Conservation (phyloP, 2,113 vertebrate genomes). For the Elaphurus davidianus region DNA sequence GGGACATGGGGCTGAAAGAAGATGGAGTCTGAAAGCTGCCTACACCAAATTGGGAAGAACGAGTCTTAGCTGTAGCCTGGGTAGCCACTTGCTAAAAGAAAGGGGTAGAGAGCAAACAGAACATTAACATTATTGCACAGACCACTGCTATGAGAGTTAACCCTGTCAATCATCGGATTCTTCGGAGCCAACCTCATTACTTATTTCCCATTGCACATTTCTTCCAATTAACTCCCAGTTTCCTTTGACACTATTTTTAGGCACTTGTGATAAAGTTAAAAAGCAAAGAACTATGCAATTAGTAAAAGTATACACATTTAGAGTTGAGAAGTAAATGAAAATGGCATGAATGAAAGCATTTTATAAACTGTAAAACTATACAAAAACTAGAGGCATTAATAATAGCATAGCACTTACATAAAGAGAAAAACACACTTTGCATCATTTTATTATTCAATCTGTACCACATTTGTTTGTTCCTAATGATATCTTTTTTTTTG, state of each 20-base stretch:
- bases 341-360: background rate
- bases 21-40: conserved; percentile 79
- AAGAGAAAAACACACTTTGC: background rate
- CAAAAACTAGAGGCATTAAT: conserved; percentile 11
- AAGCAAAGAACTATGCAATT: background rate
- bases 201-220: background rate
- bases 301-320: background rate
- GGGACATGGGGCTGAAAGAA: conserved; percentile 81
- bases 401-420: background rate
- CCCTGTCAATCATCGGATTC: background rate
- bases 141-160: background rate
- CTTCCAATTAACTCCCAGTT: background rate
- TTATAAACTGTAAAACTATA: background rate
- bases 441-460: background rate
- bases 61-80: conserved; percentile 78
- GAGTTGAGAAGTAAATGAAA: background rate
- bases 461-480: background rate
- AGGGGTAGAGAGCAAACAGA: background rate
- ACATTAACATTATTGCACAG: background rate
- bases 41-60: conserved; percentile 79
- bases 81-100: conserved; percentile 71
- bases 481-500: background rate
- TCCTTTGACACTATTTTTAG: background rate
- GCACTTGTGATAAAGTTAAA: conserved; percentile 26
- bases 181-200: background rate